These are phyloP conservation scores for Thalassarche chlororhynchos DNA, from an alignment of 2,113 vertebrate genomes.

Conservation along the genomic window DNA sequence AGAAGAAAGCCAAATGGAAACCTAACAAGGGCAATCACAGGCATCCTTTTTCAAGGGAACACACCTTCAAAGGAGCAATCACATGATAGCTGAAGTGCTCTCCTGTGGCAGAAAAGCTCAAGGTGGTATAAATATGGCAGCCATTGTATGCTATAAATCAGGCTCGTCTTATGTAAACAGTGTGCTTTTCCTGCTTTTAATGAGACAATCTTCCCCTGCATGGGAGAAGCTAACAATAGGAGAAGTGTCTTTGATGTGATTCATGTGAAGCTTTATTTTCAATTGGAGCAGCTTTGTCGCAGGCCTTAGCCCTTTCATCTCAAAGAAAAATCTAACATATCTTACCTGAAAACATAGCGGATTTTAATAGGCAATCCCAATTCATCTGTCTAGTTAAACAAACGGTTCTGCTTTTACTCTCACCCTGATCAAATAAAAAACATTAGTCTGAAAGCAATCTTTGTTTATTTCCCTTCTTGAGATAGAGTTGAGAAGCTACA, in stretches of 20 bases:
- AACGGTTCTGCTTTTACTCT: constrained; percentile 72
- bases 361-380: constrained; percentile 67
- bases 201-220: constrained; percentile 84
- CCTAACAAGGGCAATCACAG: constrained; percentile 50
- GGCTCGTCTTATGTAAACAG: constrained; percentile 83
- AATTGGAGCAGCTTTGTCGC: constrained; percentile 79
- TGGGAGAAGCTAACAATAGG: constrained; percentile 81
- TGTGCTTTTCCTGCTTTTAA: constrained; percentile 83
- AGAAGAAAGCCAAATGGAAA: constrained; percentile 66
- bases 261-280: constrained; percentile 84
- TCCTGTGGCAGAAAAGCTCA: constrained; percentile 64
- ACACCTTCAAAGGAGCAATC: constrained; percentile 82
- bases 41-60: constrained; percentile 73
- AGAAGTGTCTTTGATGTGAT: constrained; percentile 86
- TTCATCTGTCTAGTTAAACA: constrained; percentile 77
- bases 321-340: constrained; percentile 63
- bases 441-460: neutral
- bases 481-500: neutral
- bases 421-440: constrained; percentile 77
- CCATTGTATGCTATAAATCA: constrained; percentile 82
- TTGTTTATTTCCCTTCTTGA: neutral
- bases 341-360: constrained; percentile 67
- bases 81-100: constrained; percentile 73
- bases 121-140: constrained; percentile 67
- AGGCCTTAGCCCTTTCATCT: constrained; percentile 84